Evolutionary conservation across 2,888 invertebrate species (phyloP).

Genomic region (Meandrusa payeni): DNA sequence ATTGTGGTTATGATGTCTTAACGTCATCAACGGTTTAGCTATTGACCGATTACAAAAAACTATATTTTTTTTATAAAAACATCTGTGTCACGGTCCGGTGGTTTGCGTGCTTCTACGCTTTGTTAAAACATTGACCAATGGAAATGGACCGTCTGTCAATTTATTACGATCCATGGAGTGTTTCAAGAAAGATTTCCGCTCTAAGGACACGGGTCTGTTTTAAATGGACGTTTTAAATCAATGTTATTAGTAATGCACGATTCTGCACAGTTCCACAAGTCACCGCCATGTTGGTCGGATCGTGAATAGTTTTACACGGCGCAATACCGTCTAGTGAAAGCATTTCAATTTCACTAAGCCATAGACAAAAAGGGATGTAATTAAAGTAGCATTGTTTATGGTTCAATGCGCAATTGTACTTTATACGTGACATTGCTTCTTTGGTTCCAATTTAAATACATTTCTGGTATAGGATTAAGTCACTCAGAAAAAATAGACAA

Average conservation of each 20-base stretch:
- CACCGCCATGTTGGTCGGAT: constrained; percentile 45
- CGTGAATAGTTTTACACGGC: constrained; percentile 36
- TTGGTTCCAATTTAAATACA: constrained; percentile 13
- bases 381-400: constrained; percentile 6
- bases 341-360: constrained; percentile 40
- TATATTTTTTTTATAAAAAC: too few relatives aligned
- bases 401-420: constrained; percentile 12
- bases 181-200: constrained; percentile 34
- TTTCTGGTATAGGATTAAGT: too few relatives aligned
- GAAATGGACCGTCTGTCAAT: constrained; percentile 37
- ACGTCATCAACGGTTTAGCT: constrained; percentile 29
- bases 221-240: constrained; percentile 39
- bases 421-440: constrained; percentile 2
- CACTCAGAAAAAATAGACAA: too few relatives aligned
- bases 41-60: constrained; percentile 43
- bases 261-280: constrained; percentile 45
- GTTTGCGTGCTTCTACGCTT: constrained; percentile 55
- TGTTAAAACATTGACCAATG: constrained; percentile 38
- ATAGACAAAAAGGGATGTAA: constrained; percentile 26
- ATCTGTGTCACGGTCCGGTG: constrained; percentile 63
- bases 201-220: constrained; percentile 35
- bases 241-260: constrained; percentile 58
- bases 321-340: constrained; percentile 49
- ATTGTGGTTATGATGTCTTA: background rate
- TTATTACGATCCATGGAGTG: constrained; percentile 35